A percentile compares a stretch with the other conserved stretches of the same genome.
phyloP scores from a whole-genome alignment of 2,113 vertebrate genomes.

The Crotalus tigris region DNA sequence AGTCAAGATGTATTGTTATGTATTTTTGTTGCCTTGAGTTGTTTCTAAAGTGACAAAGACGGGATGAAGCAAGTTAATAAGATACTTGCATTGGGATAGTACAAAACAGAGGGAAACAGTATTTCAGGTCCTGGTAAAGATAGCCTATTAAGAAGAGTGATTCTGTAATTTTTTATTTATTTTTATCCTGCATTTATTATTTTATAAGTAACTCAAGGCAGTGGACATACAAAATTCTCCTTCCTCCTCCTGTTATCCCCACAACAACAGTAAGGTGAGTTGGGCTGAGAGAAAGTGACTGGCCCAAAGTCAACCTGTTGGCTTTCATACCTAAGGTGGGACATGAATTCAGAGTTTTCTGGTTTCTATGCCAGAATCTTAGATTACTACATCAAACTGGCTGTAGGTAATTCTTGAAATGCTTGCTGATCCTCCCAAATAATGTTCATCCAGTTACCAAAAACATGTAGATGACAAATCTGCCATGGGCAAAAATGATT shows the following conservation, averaged over 20 bases:
- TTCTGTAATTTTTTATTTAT: neutral
- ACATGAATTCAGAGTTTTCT: too few relatives aligned
- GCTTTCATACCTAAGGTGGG: too few relatives aligned
- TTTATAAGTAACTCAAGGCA: neutral
- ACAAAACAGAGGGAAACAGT: neutral
- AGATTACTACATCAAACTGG: neutral
- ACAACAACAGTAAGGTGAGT: too few relatives aligned
- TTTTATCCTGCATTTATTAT: neutral
- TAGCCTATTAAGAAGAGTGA: neutral
- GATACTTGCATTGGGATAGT: neutral
- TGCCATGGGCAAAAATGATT: constrained; percentile 43
- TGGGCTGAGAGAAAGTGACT: too few relatives aligned
- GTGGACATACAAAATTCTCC: neutral
- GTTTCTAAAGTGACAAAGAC: neutral
- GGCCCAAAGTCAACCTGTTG: too few relatives aligned
- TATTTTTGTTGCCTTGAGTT: neutral
- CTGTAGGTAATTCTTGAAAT: neutral
- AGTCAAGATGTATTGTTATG: neutral
- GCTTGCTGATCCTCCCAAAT: neutral
- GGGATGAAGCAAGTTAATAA: neutral
- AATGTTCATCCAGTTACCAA: constrained; percentile 11
- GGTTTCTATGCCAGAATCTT: neutral
- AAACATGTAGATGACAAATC: constrained; percentile 4
- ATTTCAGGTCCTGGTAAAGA: neutral
- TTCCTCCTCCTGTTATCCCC: too few relatives aligned